Evolutionary conservation across 2,113 vertebrate species (phyloP).

Genomic region (Amazona vittata): DNA sequence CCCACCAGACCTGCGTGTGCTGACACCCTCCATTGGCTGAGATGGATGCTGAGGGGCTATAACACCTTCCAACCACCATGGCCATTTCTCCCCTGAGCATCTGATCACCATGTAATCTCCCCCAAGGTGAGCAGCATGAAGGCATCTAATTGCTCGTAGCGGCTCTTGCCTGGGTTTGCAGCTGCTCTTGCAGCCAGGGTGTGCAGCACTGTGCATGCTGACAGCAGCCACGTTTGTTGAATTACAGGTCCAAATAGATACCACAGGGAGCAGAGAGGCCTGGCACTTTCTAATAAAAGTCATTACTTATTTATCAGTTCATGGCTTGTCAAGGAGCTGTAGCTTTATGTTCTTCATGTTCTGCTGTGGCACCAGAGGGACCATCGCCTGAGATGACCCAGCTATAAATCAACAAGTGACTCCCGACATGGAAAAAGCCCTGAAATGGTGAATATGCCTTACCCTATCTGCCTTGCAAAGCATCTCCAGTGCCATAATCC

Average conservation of each 20-base stretch:
- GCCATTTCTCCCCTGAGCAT: not conserved
- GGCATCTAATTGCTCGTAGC: not conserved
- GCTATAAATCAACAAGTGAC: not conserved
- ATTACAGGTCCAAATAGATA: not conserved
- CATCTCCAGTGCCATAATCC: not conserved
- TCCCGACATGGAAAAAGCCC: fast-evolving
- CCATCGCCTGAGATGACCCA: not conserved
- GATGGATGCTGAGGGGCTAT: not conserved
- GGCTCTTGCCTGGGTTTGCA: fast-evolving
- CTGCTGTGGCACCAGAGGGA: not conserved
- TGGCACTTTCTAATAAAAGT: not conserved
- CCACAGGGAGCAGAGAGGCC: not conserved
- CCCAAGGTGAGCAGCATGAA: not conserved
- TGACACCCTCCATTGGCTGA: not conserved
- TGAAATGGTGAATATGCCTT: not conserved
- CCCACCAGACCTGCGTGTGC: fast-evolving
- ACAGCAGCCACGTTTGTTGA: not conserved
- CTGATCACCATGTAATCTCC: not conserved
- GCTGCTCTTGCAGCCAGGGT: not conserved
- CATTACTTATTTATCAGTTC: not conserved
- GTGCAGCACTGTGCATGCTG: not conserved
- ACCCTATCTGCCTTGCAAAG: not conserved
- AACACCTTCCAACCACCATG: not conserved
- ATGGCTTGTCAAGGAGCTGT: not conserved
- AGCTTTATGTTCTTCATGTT: not conserved